Percentiles rank a stretch among this genome's conserved stretches.
Conservation (phyloP, 2,888 invertebrate genomes). For the Apamea crenata region DNA sequence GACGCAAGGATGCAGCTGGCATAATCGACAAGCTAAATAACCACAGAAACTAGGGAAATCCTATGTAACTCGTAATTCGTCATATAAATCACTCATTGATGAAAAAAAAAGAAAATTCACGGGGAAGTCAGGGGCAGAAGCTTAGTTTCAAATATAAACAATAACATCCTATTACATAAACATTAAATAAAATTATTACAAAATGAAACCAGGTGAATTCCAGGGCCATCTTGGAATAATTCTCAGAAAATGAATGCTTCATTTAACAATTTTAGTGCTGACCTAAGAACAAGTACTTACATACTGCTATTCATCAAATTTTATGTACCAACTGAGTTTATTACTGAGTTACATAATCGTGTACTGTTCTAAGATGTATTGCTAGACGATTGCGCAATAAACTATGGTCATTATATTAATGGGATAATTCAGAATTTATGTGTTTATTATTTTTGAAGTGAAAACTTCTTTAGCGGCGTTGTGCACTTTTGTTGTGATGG, state of each 20-base stretch:
- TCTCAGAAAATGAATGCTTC: conserved; percentile 40
- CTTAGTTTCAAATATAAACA: not conserved
- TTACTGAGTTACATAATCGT: conserved; percentile 18
- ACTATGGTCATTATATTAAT: conserved; percentile 13
- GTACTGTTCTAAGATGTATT: conserved; percentile 34
- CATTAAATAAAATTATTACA: conserved; percentile 34
- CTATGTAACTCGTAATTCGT: too few species aligned
- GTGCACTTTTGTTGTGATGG: too few species aligned
- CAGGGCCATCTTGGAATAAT: conserved; percentile 21
- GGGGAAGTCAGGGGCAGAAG: not conserved
- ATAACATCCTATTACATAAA: not conserved
- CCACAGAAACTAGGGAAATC: too few species aligned
- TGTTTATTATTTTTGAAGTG: too few species aligned
- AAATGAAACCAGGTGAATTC: conserved; percentile 32
- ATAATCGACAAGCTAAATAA: too few species aligned
- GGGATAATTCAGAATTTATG: not conserved
- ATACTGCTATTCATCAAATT: conserved; percentile 26
- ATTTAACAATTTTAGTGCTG: conserved; percentile 53
- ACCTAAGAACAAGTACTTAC: conserved; percentile 33
- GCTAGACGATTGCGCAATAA: conserved; percentile 6
- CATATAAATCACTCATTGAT: too few species aligned
- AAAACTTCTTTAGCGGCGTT: too few species aligned
- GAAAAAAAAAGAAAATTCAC: not conserved
- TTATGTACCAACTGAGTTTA: conserved; percentile 35
- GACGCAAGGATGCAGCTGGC: too few species aligned